Evolutionary conservation across 2,797 vertebrate species (phyloP), one percentile per base, ranked within the genome.

Genomic region (Staurois parvus): DNA sequence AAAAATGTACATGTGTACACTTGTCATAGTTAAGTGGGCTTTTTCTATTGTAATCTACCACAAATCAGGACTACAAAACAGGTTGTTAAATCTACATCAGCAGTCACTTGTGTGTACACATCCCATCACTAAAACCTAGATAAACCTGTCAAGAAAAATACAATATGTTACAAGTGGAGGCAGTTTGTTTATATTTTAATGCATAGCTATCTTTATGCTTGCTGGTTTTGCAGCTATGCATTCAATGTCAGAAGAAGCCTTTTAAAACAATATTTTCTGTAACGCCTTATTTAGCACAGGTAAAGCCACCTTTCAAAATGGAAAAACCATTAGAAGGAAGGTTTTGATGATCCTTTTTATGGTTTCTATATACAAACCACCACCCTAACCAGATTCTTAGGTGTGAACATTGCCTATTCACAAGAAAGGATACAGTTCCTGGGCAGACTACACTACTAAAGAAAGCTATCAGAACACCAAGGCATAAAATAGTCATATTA

Each of bases 241-340:
- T 79, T 79, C 19, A 82, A 45, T 52, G 62, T 68, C 28, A 69
- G 74, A 84, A 77, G 75, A 84, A 48, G 66, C 45, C 59, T 75
- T 84, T 84, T 24, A 77, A 21, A 84, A 69, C 64, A 76, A 59
- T 62, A 30, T 62, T 64, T 70, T 77, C 29, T 40, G 52, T 73
- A 85, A 85, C 17, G 56, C 28, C 69, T 85, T 56, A 52, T 85
- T 84, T 52, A 79, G 76, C 59, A 74, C 68, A 84, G 12, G n/a
- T 30, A 34, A 48, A 79, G 69, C 52, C 70, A 72, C 42, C n/a
- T n/a, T 56, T 79, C 37, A 73, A 17, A 42, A 26, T 5, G 24
- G 42, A 81, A 72, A 72, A 69, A 76, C 1, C 37, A 68, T 76
- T 26, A 37, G 29, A 69, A 76, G 40, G 56, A 76, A 24, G 40